Conservation (phyloP, 1,140 invertebrate genomes). For the Laupala kohalensis region DNA sequence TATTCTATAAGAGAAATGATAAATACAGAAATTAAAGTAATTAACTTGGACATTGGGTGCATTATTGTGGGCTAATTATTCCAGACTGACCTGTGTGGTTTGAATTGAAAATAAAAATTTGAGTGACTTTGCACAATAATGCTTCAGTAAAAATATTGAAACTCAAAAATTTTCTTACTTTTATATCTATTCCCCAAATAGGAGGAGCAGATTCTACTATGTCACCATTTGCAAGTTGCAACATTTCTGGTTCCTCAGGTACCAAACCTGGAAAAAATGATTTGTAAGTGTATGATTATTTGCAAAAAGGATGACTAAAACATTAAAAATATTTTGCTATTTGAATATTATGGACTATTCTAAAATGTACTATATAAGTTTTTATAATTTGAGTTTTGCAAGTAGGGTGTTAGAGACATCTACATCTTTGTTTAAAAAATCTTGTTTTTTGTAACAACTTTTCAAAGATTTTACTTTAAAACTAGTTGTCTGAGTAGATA, state of each 20-base stretch:
- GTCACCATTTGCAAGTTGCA: slow-evolving; percentile 86
- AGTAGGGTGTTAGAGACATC: neutral
- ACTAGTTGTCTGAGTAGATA: neutral
- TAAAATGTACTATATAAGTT: too few relatives aligned
- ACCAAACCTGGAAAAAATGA: slow-evolving; percentile 47
- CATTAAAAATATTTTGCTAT: neutral
- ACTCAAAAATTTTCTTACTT: too few relatives aligned
- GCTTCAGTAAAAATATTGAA: too few relatives aligned
- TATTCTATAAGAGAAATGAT: too few relatives aligned
- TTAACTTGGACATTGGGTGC: too few relatives aligned
- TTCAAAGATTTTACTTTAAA: neutral
- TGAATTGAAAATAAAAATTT: too few relatives aligned
- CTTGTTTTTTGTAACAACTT: neutral
- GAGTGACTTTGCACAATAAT: too few relatives aligned
- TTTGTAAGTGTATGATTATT: neutral
- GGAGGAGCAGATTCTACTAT: slow-evolving; percentile 81
- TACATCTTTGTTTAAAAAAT: neutral
- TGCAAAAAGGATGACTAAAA: neutral
- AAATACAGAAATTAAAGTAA: too few relatives aligned
- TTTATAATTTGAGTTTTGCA: neutral
- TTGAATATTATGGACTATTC: too few relatives aligned
- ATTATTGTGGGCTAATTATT: too few relatives aligned
- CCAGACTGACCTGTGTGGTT: too few relatives aligned
- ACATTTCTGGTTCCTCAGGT: slow-evolving; percentile 75
- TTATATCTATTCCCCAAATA: slow-evolving; percentile 89